Evolutionary conservation across 2,797 vertebrate species (phyloP).

Genomic region (Anas capensis): DNA sequence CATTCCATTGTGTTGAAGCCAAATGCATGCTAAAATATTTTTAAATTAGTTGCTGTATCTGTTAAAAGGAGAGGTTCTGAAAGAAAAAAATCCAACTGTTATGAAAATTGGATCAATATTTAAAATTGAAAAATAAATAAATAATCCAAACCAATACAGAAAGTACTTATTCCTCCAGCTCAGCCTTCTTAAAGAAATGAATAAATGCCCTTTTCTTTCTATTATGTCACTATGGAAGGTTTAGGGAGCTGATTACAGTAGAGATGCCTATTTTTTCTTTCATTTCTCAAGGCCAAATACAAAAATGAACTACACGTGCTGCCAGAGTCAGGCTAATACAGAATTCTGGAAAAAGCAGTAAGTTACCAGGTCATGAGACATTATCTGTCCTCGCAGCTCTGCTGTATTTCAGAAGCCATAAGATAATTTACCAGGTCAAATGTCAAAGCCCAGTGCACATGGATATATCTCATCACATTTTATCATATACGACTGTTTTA

Average conservation of each 20-base stretch:
- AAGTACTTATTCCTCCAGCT: not conserved
- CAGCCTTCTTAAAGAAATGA: not conserved
- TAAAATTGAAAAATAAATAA: not conserved
- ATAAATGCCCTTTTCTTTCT: not conserved
- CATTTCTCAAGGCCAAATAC: not conserved
- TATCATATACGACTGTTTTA: not conserved
- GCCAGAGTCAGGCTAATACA: not conserved
- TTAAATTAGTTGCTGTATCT: not conserved
- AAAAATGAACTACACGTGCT: not conserved
- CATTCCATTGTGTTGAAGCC: not conserved
- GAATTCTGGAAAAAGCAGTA: not conserved
- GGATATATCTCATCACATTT: not conserved
- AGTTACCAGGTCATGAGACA: not conserved
- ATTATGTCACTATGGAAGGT: not conserved
- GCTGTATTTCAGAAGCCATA: accelerated
- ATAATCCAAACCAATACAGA: not conserved
- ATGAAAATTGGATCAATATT: not conserved
- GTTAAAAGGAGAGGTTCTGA: not conserved
- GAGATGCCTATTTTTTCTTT: not conserved
- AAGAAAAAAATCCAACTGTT: not conserved
- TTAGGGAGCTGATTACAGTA: not conserved
- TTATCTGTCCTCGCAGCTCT: not conserved
- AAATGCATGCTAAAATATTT: not conserved
- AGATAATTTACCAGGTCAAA: not conserved
- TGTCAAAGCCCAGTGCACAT: not conserved